Evolutionary conservation across 2,113 vertebrate genomes (phyloP).

Genomic region (Leucoraja erinaceus): DNA sequence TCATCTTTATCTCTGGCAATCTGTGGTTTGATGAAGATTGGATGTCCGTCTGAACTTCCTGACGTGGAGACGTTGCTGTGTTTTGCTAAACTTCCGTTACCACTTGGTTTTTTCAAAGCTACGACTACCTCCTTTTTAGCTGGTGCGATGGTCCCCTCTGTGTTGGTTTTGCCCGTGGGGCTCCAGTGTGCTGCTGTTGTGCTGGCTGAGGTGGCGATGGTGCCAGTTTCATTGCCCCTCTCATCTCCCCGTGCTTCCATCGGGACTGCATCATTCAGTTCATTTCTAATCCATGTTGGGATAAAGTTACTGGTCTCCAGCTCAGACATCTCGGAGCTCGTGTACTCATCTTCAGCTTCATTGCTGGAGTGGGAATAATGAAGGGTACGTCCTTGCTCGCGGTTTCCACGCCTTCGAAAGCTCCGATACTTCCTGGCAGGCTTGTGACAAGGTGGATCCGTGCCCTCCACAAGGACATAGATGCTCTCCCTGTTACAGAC

Average conservation of each 20-base stretch:
- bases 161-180: neutral
- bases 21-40: neutral
- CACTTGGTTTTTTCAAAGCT: neutral
- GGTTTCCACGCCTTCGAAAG: neutral
- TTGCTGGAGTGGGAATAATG: conserved; percentile 22
- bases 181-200: too few species aligned
- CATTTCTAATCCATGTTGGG: conserved; percentile 20
- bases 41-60: neutral
- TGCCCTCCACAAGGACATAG: neutral
- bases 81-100: neutral
- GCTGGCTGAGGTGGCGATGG: too few species aligned
- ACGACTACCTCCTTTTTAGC: neutral
- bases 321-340: conserved; percentile 17
- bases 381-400: neutral
- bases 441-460: neutral
- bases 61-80: neutral
- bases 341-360: conserved; percentile 18
- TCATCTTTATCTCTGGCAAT: neutral
- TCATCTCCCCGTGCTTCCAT: neutral
- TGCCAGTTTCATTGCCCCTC: neutral
- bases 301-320: neutral
- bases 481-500: neutral
- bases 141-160: neutral
- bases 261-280: neutral
- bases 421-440: neutral